Base-by-base conservation (phyloP, 2,113 vertebrate species). In the Naja naja region DNA sequence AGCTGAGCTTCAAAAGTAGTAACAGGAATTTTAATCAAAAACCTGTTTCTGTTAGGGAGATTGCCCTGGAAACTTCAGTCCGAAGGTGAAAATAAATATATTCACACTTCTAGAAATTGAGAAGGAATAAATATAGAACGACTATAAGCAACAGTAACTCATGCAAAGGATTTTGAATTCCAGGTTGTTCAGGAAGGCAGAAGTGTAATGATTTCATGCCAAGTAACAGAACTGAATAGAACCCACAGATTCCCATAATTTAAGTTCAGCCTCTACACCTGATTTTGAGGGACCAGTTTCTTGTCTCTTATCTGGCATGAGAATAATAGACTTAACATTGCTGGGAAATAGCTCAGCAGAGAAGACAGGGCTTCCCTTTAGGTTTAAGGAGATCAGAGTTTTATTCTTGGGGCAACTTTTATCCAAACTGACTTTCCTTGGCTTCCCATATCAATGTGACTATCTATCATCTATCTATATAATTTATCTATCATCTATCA, bases 11-110 rank as follows among this genome's bases (percentile, higher is more conserved):
- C 47, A 43, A 34, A 53, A 7, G 47, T 25, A 34, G 54, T 6
- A 39, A 1, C 20, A 43, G 55, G 45, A 74, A 81, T 87, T 22
- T 34, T 4, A 4, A 47, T 30, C 12, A 7, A 34, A 20, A 85
- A 16, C 49, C 25, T 25, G 16, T 54, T 89, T 55, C 60, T 53
- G 89, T 47, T 27, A 11, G 9, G 60, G 45, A 86, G 54, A 8
- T 3, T 43, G 45, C 45, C 58, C 12, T 64, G 74, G 43, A 90
- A 53, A 64, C 53, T 81, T 87, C 30, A 53, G 39, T 87, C n/a
- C 47, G n/a, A 30, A 34, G 25, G 88, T 53, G 92, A 90, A 64
- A 93, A 93, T 90, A 86, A 90, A 90, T 87, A 25, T 87, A 90
- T 90, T 93, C 55, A 43, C 92, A 93, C 92, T 25, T 90, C 47